These are phyloP conservation scores for Fragum fragum DNA, from an alignment of 2,888 invertebrate species.

Conservation along the genomic window DNA sequence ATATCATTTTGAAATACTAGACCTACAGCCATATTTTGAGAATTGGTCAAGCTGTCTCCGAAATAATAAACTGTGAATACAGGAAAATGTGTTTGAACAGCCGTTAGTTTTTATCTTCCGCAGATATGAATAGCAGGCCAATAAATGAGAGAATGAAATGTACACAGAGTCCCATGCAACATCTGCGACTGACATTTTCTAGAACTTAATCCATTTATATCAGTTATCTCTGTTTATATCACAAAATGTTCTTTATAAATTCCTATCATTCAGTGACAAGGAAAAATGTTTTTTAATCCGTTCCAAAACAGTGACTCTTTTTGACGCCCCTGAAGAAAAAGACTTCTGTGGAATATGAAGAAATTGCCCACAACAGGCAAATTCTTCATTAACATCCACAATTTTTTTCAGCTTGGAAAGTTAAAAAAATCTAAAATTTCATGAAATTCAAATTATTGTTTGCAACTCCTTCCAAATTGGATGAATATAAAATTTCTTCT, in stretches of 20 bases:
- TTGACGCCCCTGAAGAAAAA: too few relatives aligned
- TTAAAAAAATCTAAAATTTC: too few relatives aligned
- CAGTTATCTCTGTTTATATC: constrained; percentile 5
- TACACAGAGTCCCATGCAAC: constrained; percentile 15
- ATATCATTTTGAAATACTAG: constrained; percentile 4
- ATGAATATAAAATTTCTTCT: too few relatives aligned
- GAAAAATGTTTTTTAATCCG: background rate
- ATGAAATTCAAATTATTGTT: too few relatives aligned
- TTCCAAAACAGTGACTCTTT: too few relatives aligned
- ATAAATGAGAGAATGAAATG: constrained; percentile 24
- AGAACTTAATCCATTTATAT: constrained; percentile 8
- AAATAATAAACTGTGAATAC: constrained; percentile 17
- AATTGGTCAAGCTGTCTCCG: constrained; percentile 20
- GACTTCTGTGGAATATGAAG: too few relatives aligned
- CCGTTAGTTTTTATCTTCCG: constrained; percentile 8
- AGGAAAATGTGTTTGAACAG: constrained; percentile 23
- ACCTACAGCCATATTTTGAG: background rate
- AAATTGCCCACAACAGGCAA: too few relatives aligned
- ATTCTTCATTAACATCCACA: too few relatives aligned
- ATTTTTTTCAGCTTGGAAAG: too few relatives aligned
- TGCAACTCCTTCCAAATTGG: too few relatives aligned
- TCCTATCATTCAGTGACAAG: background rate
- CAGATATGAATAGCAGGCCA: constrained; percentile 4
- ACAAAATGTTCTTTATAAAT: background rate
- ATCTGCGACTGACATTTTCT: constrained; percentile 20